Evolutionary conservation across 2,113 vertebrate genomes (phyloP).

Genomic region (Aegotheles bennettii): DNA sequence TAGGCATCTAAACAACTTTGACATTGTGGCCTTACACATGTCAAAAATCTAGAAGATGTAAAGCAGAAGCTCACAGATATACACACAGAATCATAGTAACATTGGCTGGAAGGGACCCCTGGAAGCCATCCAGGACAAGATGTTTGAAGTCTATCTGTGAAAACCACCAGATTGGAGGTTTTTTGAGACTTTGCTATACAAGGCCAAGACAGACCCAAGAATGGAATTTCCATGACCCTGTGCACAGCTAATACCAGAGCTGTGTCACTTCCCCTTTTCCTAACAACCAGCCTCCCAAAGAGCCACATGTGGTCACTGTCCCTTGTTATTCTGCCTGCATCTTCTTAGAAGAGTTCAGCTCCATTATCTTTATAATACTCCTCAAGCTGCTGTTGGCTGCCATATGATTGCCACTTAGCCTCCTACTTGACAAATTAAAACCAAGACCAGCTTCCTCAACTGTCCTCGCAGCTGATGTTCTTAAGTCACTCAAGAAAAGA

Average conservation of each 20-base stretch:
- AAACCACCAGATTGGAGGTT: neutral
- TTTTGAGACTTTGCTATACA: neutral
- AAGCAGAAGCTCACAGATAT: neutral
- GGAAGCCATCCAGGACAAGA: neutral
- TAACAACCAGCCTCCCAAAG: neutral
- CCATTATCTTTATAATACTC: neutral
- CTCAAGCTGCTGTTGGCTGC: neutral
- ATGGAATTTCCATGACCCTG: neutral
- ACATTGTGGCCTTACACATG: neutral
- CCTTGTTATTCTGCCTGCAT: neutral
- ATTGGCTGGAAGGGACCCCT: neutral
- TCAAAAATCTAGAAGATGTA: neutral
- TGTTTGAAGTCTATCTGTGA: neutral
- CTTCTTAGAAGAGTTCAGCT: neutral
- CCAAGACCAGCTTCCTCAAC: fast-evolving
- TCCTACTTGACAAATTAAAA: neutral
- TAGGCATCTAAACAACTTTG: neutral
- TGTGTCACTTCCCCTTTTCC: neutral
- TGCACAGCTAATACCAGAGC: neutral
- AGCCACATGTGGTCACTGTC: neutral
- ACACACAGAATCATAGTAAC: neutral
- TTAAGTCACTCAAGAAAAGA: neutral
- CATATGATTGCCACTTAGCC: neutral
- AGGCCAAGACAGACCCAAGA: neutral
- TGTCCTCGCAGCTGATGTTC: neutral